Conservation (phyloP, 2,113 vertebrate species). For the Pandion haliaetus region DNA sequence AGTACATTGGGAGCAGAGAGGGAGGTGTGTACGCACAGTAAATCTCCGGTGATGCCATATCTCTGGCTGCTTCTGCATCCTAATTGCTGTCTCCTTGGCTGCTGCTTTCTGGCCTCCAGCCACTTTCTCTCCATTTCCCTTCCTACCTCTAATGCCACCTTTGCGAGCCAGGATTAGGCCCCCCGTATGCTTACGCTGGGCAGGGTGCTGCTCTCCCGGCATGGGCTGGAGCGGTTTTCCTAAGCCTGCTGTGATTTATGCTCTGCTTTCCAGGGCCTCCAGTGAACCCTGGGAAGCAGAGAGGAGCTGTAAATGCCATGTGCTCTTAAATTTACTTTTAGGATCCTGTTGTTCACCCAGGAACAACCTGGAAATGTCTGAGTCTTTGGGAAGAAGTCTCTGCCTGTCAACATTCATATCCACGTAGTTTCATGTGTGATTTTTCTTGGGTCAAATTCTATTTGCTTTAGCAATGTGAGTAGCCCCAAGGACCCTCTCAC, state of each 20-base stretch:
- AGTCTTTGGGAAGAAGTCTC: not conserved
- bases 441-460: not conserved
- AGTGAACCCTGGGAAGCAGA: not conserved
- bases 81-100: slow-evolving; percentile 42
- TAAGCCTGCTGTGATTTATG: not conserved
- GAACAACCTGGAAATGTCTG: not conserved
- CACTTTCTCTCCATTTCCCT: slow-evolving; percentile 3
- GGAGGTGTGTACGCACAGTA: slow-evolving; percentile 61
- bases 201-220: not conserved
- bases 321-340: not conserved
- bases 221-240: not conserved
- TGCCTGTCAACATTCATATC: not conserved
- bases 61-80: slow-evolving; percentile 60
- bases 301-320: not conserved
- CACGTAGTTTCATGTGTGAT: not conserved
- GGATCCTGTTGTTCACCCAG: not conserved
- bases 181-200: fast-evolving
- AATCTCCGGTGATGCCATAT: slow-evolving; percentile 49
- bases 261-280: not conserved
- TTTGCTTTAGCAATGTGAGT: not conserved
- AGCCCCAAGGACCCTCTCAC: not conserved
- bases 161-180: not conserved
- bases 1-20: slow-evolving; percentile 54
- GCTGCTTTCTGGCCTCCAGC: not conserved
- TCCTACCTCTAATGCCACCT: not conserved